Conservation (phyloP, 2,113 vertebrate genomes). For the Dinomys branickii region DNA sequence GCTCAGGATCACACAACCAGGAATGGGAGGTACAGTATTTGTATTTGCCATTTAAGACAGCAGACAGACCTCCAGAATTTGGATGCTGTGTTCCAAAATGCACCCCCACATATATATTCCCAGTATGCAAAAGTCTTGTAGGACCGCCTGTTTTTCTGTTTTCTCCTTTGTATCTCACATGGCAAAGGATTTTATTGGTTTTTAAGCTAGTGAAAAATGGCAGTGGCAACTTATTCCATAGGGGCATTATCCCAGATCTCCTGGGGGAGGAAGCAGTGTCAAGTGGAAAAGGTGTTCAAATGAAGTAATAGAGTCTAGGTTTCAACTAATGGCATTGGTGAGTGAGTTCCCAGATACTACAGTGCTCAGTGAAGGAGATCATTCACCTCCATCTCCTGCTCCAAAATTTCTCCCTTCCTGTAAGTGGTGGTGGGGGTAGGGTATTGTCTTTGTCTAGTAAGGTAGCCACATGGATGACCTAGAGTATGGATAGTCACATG, state of each 20-base stretch:
- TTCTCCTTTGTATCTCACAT: neutral
- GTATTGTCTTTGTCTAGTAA: neutral
- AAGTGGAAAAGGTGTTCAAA: neutral
- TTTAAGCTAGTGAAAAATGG: neutral
- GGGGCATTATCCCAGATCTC: neutral
- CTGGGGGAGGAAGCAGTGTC: neutral
- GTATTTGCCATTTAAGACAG: conserved; percentile 19
- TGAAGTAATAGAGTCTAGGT: neutral
- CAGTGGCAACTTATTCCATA: conserved; percentile 1
- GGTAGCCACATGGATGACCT: neutral
- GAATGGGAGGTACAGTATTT: neutral
- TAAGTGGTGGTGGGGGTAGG: neutral
- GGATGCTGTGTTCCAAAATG: neutral
- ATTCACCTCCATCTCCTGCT: neutral
- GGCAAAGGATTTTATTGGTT: neutral
- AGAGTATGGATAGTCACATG: neutral
- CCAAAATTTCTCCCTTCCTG: neutral
- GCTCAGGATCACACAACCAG: neutral
- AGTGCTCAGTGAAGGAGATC: neutral
- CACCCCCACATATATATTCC: neutral
- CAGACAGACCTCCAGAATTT: conserved; percentile 1
- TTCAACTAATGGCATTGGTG: neutral
- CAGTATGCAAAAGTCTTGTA: neutral
- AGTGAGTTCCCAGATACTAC: neutral
- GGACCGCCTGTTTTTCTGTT: neutral